phyloP scores from a whole-genome alignment of 2,797 vertebrate genomes.

The Garrulus glandarius region DNA sequence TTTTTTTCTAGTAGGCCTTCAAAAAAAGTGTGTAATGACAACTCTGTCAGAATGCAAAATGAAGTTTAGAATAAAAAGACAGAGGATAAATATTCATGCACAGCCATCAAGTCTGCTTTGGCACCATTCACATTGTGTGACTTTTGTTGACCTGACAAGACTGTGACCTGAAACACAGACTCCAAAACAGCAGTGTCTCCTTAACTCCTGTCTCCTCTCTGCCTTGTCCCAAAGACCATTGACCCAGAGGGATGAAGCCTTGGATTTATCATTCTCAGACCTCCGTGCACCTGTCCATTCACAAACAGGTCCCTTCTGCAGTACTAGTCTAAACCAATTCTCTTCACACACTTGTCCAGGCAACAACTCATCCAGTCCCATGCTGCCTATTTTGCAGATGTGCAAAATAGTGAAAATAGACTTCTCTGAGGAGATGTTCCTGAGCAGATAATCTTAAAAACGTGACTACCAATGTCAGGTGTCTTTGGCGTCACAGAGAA shows the following conservation, averaged over 20 bases:
- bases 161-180: conserved; percentile 1
- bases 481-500: not conserved
- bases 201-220: not conserved
- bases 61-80: not conserved
- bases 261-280: not conserved
- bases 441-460: not conserved
- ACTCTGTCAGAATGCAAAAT: not conserved
- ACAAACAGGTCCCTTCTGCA: not conserved
- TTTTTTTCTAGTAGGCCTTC: not conserved
- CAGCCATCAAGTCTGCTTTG: not conserved
- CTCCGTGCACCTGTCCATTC: not conserved
- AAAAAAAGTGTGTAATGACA: not conserved
- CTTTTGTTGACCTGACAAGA: not conserved
- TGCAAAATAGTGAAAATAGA: not conserved
- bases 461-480: not conserved
- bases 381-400: not conserved
- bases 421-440: not conserved
- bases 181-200: not conserved
- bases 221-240: not conserved
- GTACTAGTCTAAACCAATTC: not conserved
- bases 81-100: not conserved
- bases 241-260: not conserved
- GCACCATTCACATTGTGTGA: not conserved
- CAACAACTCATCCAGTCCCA: not conserved
- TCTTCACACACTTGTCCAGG: not conserved